These are phyloP conservation scores for Chloroclysta siterata DNA, from an alignment of 2,888 invertebrate genomes.

Conservation along the genomic window DNA sequence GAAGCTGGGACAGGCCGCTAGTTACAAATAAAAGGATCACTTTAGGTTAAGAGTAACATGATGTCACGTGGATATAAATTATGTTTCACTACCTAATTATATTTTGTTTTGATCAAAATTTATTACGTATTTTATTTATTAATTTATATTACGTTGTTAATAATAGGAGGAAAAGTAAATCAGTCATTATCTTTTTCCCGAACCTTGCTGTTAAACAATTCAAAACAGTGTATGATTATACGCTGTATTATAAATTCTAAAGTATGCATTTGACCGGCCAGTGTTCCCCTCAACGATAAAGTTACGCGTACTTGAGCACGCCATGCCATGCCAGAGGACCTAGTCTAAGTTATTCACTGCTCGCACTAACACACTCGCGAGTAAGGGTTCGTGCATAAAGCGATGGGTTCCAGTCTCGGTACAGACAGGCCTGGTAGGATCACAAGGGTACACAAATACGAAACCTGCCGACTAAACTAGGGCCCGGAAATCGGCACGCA, in stretches of 20 bases:
- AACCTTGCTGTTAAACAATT: background rate
- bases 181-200: background rate
- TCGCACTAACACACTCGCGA: background rate
- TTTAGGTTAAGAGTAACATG: too few species aligned
- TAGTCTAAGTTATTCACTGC: conserved; percentile 1
- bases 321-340: conserved; percentile 4
- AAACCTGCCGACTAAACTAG: too few species aligned
- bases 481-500: too few species aligned
- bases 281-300: conserved; percentile 50
- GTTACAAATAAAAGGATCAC: too few species aligned
- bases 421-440: too few species aligned
- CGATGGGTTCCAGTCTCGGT: too few species aligned
- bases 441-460: too few species aligned
- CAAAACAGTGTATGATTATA: conserved; percentile 29
- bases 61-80: too few species aligned
- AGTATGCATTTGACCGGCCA: conserved; percentile 39
- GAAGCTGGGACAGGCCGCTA: too few species aligned
- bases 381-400: background rate
- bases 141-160: background rate
- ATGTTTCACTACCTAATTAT: background rate
- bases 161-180: background rate
- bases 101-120: background rate
- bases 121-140: too few species aligned
- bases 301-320: conserved; percentile 64
- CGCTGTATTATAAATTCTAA: conserved; percentile 26